Base-by-base conservation (phyloP, 2,113 vertebrate species). In the Catharus bicknelli region DNA sequence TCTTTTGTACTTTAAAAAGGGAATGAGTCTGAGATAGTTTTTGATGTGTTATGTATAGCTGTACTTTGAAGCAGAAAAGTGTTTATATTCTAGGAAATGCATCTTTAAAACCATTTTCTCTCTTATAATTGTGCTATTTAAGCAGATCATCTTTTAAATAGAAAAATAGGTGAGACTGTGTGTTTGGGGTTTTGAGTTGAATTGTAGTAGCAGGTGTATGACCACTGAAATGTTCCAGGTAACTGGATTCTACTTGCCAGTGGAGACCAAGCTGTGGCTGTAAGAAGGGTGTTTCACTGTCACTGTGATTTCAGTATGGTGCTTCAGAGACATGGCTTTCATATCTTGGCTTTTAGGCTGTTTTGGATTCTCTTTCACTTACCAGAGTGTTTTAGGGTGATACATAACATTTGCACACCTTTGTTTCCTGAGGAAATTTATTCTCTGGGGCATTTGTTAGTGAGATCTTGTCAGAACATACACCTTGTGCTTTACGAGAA, bases 341-440 rank as follows among this genome's bases (percentile, higher is more conserved):
- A 3, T 55, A 16, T 62, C 55, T 82, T 66, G 26, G 27, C 34
- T 87, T 94, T 86, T 76, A 53, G n/a, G 42, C n/a, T 47, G 32
- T 21, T 82, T 50, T 48, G 38, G 32, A 79, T 58, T 73, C 15
- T 84, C 74, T 67, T 88, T 90, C 27, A 14, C 82, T 76, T 69
- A 40, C 47, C 29, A 68, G 58, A 78, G 50, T 66, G 62, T 89
- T 89, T 90, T 90, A 85, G n/a, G 78, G 47, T 73, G 55, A 79
- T 92, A 55, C 0, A 8, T 5, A 64, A 26, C 32, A 34, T 72
- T 85, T 83, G 42, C 50, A 72, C 51, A 45, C 50, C 21, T 90
- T 84, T 85, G 36, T 85, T 93, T 83, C 87, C 86, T 83, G 67
- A 72, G 70, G 54, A 87, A 89, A 51, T 82, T 76, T 3, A 40